A percentile compares a stretch with the other conserved stretches of the same genome.
phyloP scores from a whole-genome alignment of 2,888 invertebrate species.

The Dysmachus trigonus region DNA sequence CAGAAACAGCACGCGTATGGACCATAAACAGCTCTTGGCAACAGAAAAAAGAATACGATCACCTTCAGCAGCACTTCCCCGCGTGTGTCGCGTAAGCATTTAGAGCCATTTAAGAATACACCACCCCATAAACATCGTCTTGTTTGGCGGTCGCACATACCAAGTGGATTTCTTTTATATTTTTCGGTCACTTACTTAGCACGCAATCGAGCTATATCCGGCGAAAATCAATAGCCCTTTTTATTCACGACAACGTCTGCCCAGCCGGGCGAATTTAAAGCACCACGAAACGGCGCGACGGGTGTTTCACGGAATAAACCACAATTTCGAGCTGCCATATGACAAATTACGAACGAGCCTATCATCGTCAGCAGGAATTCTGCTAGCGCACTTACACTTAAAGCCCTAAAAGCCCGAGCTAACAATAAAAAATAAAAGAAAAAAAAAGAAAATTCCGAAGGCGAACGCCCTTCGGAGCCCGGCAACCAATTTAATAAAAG shows the following conservation, averaged over 20 bases:
- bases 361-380: neutral
- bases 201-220: neutral
- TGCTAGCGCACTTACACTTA: neutral
- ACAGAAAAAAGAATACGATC: neutral
- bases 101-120: neutral
- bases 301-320: neutral
- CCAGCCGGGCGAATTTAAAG: neutral
- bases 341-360: constrained; percentile 5
- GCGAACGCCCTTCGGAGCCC: neutral
- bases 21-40: neutral
- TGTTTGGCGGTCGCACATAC: neutral
- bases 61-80: neutral
- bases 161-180: neutral
- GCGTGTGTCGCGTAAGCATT: neutral
- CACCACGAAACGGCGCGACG: neutral
- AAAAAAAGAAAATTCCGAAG: neutral
- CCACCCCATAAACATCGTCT: neutral
- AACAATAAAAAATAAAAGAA: too few species aligned
- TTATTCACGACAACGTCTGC: neutral
- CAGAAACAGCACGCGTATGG: neutral
- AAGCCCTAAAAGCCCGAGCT: neutral
- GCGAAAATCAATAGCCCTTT: neutral
- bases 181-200: constrained; percentile 5
- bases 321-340: neutral
- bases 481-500: neutral